phyloP scores from a whole-genome alignment of 2,888 invertebrate species.

The Biston stratarius region DNA sequence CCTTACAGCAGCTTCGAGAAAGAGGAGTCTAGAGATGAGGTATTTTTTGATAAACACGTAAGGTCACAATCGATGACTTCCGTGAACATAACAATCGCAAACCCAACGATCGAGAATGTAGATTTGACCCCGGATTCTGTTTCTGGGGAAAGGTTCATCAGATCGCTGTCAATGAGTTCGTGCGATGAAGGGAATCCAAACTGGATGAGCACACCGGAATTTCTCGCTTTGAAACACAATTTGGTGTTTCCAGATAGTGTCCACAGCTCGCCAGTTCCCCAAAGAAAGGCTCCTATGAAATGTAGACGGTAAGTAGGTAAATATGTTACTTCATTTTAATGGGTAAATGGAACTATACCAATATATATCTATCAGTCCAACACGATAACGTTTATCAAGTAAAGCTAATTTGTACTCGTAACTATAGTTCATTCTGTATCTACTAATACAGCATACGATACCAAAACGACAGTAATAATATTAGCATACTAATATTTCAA shows the following conservation, averaged over 20 bases:
- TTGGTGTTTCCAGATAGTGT: conserved; percentile 93
- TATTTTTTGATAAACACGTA: conserved; percentile 76
- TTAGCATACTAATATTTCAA: neutral
- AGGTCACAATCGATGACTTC: conserved; percentile 88
- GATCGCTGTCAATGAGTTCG: conserved; percentile 88
- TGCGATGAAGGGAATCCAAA: conserved; percentile 91
- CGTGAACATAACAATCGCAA: conserved; percentile 89
- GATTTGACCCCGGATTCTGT: conserved; percentile 89
- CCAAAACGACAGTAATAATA: neutral
- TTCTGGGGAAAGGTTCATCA: conserved; percentile 85
- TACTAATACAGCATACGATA: conserved; percentile 4
- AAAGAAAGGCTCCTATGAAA: conserved; percentile 87
- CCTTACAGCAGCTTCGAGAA: conserved; percentile 72
- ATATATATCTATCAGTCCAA: neutral
- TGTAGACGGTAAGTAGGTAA: conserved; percentile 82
- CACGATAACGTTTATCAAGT: conserved; percentile 28
- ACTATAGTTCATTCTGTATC: too few relatives aligned
- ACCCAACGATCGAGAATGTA: conserved; percentile 91
- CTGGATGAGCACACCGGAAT: conserved; percentile 93
- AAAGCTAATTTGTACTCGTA: neutral
- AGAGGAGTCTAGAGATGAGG: conserved; percentile 73
- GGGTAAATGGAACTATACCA: neutral
- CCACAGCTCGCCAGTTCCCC: conserved; percentile 91
- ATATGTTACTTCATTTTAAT: too few relatives aligned
- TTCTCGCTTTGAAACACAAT: conserved; percentile 92